Base-by-base conservation (phyloP, 2,888 invertebrate species). In the Dicyrtoma fusca region DNA sequence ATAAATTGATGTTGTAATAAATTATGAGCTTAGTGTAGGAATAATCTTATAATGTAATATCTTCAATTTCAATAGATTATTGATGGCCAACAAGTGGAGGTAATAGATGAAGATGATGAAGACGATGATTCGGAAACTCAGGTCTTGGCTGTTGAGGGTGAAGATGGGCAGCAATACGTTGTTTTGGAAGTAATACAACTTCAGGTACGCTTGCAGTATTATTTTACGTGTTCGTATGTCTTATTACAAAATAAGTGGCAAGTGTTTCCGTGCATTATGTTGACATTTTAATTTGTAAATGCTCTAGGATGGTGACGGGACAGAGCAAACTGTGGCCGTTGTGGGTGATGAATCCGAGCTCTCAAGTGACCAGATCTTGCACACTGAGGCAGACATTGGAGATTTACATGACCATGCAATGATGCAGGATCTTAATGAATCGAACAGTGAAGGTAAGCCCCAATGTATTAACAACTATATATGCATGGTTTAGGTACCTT, bases 171-270 rank as follows among this genome's bases (percentile, higher is more conserved):
- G 80, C 91, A 92, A 83, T 93, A 92, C 81, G 93, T 95, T 63
- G 93, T 95, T n/a, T 85, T 95, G 14, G 94, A 95, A 85, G 93
- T 95, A 11, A 92, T 94, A 57, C 92, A 92, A 81, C 84, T 92
- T 53, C 87, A 87, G 80, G 82, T 82, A 75, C 17, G 57, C 3
- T 26, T 25, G 2, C 26, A 57, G 26, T 21, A 55, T 10, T 21
- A 23, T 21, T 5, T 55, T 11, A 44, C 45, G 45, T 44, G 45
- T 21, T 19, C 25, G 23, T 19, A 19, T 55, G 55, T 14, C 49
- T 49, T 49, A 14, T 49, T 49, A 53, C 53, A 53, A 10, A 21
- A 3, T 8, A 53, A 21, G 14, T 49, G 49, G 10, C 21, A 53
- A 59, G 34, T 59, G 19, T 5, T 88, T 89, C 65, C 57, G 10